Base-by-base conservation (phyloP, 2,113 vertebrate genomes). In the Onychorhynchus coronatus region DNA sequence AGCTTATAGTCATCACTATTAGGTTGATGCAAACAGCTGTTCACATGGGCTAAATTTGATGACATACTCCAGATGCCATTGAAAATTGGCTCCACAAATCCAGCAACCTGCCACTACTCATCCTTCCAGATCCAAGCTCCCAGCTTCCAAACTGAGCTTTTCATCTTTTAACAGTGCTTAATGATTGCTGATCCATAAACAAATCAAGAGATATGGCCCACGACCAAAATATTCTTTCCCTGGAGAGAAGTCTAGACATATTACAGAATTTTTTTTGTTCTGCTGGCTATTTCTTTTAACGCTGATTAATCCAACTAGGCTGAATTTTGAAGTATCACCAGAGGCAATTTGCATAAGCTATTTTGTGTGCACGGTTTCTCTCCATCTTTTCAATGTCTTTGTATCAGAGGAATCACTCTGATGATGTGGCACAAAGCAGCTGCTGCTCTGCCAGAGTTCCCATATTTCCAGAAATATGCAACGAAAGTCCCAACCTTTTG, bases 11-110 rank as follows among this genome's bases (percentile, higher is more conserved):
- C 80, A 93, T 91, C 85, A 84, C 90, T 95, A 89, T 95, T 95
- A 97, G 78, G 81, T 30, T 87, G 94, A 94, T 97, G 93, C 94
- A 95, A 97, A 97, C 94, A 96, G 85, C 88, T 89, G 91, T 92
- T 85, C 91, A 84, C 59, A 82, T 68, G 93, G 79, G 85, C 97
- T 81, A 92, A 55, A 78, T 93, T 92, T 97, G 96, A 97, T 96
- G 85, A 95, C 86, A 52, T 85, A 12, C 55, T 97, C 94, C 97
- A 97, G 93, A 96, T 97, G 96, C 95, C 76, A 8, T 53, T 78
- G 73, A 75, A 96, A 97, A 76, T 71, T 81, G 73, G 58, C 90
- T 97, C 71, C 95, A 96, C 94, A 88, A 88, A 82, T 85, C 59
- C 65, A 95, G 85, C 49, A 94, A 76, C 80, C 74, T 95, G 83